Percentiles rank a stretch among this genome's conserved stretches.
phyloP scores from a whole-genome alignment of 2,113 vertebrate genomes.

The Mus pahari region DNA sequence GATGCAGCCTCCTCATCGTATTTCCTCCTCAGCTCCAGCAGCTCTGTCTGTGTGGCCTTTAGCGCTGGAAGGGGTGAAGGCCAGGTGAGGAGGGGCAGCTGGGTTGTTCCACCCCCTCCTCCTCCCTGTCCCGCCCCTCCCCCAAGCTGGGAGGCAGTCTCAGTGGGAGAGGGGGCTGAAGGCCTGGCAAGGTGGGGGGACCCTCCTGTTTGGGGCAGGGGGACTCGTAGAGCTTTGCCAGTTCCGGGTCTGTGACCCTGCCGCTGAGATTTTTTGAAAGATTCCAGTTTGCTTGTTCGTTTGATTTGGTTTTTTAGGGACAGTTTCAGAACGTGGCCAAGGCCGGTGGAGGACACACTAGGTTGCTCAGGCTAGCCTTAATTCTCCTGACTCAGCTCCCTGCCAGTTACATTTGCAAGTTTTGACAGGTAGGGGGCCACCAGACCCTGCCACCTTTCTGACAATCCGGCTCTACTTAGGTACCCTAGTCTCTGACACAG shows the following conservation, averaged over 20 bases:
- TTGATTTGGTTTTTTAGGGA: neutral
- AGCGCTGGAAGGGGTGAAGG: constrained; percentile 87
- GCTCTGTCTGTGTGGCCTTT: constrained; percentile 94
- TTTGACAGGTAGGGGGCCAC: neutral
- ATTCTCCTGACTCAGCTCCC: neutral
- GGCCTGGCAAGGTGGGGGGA: neutral
- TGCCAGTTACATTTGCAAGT: neutral
- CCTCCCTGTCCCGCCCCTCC: accelerated
- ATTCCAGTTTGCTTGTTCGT: neutral
- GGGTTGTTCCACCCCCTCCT: neutral
- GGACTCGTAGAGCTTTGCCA: too few species aligned
- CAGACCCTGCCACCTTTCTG: neutral
- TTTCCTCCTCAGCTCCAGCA: constrained; percentile 95
- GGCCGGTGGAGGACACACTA: neutral
- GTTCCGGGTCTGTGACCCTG: neutral
- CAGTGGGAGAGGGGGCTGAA: neutral
- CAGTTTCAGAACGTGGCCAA: neutral
- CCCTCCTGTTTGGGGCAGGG: neutral
- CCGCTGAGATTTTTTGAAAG: neutral
- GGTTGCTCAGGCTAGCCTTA: neutral
- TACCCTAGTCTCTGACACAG: neutral
- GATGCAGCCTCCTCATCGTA: constrained; percentile 94
- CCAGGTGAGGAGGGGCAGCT: neutral
- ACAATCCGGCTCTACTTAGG: neutral
- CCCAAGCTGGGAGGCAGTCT: neutral